Base-by-base conservation (phyloP, 2,888 invertebrate genomes). In the Calameuta filiformis region DNA sequence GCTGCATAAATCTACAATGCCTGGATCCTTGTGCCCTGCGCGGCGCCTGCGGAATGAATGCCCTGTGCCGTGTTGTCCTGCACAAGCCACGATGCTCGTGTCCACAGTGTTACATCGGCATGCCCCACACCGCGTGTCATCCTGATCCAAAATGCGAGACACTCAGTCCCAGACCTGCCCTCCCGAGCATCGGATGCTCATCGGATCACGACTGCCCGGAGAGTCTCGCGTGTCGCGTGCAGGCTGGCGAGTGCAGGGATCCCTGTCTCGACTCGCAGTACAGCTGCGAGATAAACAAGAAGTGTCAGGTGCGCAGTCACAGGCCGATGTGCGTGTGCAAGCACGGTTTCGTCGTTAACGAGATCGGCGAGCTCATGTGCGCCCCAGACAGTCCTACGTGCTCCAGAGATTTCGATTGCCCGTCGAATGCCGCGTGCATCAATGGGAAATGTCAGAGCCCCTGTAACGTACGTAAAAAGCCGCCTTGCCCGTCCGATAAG, bases 1-100 rank as follows among this genome's bases (percentile, higher is more conserved):
- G 97, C 92, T 98, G 98, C 94, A 94, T 97, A 93, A 96, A 96
- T 93, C 95, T 96, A 92, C 96, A 96, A 93, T 98, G 98, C 93
- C 94, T 96, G 92, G 97, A 98, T 93, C 98, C 97, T 84, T 98
- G 98, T 93, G 95, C 95, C 90, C 94, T 97, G 90, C 95, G 97
- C 88, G 97, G 96, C 88, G 96, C 96, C 85, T 98, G 98, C 92
- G 98, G 98, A 85, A 94, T 95, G 89, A 97, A 97, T 92, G 97
- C 98, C 82, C 94, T 97, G 82, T 98, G 98, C 92, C 95, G 95
- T 89, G 96, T 97, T 80, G 94, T 97, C 83, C 93, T 96, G 90
- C 98, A 98, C 92, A 95, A 95, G 89, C 96, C 97, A 74, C 95
- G 96, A 88, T 98, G 98, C 92, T 95, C 96, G 79, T 98, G 98